phyloP scores from a whole-genome alignment of 2,113 vertebrate species.

The Nyctibius bracteatus region DNA sequence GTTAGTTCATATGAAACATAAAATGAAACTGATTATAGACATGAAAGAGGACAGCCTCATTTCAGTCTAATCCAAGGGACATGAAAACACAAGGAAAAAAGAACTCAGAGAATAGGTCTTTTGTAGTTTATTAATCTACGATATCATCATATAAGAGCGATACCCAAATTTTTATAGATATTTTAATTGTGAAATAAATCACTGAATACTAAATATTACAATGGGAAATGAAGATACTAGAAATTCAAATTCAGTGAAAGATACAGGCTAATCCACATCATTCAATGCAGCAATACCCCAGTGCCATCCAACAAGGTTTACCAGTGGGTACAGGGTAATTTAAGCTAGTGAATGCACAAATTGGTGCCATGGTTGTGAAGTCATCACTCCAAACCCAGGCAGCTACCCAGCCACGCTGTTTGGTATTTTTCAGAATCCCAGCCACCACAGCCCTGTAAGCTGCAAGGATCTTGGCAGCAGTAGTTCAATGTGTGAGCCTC shows the following conservation, averaged over 20 bases:
- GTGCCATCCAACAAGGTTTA: neutral
- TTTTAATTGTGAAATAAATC: neutral
- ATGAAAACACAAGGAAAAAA: constrained; percentile 1
- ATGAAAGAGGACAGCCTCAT: constrained; percentile 31
- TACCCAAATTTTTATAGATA: neutral
- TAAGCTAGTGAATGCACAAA: neutral
- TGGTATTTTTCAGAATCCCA: neutral
- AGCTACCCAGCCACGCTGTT: neutral
- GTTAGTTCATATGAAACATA: constrained; percentile 11
- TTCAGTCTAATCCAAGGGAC: neutral
- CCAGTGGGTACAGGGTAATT: neutral
- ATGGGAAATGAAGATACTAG: neutral
- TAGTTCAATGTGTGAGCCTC: neutral
- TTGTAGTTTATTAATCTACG: neutral
- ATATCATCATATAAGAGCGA: neutral
- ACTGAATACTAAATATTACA: neutral
- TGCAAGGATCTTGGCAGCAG: neutral
- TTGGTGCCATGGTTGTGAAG: rapidly evolving
- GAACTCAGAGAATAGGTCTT: neutral
- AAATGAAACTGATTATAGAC: constrained; percentile 43
- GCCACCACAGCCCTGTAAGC: neutral
- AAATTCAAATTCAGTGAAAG: neutral
- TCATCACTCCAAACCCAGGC: neutral
- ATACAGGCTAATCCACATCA: neutral
- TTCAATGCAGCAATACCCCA: neutral